Evolutionary conservation across 37 sponge, comb jelly and placozoan species (phyloP), one percentile per base, ranked within the genome.

Genomic region (Diacarnus erythraeanus): DNA sequence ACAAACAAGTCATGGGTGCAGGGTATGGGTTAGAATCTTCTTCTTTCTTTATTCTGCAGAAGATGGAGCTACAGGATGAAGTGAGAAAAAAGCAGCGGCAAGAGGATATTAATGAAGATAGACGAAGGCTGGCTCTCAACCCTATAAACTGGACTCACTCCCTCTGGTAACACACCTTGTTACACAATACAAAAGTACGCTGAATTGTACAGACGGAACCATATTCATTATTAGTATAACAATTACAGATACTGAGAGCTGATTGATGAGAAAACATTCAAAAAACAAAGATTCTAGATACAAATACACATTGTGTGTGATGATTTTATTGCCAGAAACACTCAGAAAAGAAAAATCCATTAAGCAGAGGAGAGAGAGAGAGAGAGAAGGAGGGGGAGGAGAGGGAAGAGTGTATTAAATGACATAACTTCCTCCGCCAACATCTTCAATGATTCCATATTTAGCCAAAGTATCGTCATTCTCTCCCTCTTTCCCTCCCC

Each of bases 61-160:
- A 85, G 69, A 83, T 84, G 35, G 90, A 89, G 34, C 31, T 75
- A 22, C 71, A 80, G 30, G 86, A 76, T 15, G 76, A 75, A 29
- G 76, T 80, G 77, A 39, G 81, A 30, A 83, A 57, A 44, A 69
- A 40, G 39, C 73, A 51, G 27, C 68, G 77, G 21, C 23, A 26
- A 30, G 57, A 38, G 2, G 65, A 84, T 31, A 41, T 67, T 37
- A 61, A 31, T 1, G 61, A 71, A 30, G 90, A 89, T 20, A 60
- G 56, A 47, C 68, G 80, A 3, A 59, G 79, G 3, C 72, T 89
- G 5, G 6, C 42, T 41, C 76, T 73, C 41, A 84, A 80, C 43
- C 90, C 90, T 10, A 89, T 89, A 29, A 89, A 89, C 77, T 89
- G 90, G 90, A 89, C 68, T 69, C n/a, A 64, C 3, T 75, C 71